Evolutionary conservation across 2,113 vertebrate genomes (phyloP).

Genomic region (Narcine bancroftii): DNA sequence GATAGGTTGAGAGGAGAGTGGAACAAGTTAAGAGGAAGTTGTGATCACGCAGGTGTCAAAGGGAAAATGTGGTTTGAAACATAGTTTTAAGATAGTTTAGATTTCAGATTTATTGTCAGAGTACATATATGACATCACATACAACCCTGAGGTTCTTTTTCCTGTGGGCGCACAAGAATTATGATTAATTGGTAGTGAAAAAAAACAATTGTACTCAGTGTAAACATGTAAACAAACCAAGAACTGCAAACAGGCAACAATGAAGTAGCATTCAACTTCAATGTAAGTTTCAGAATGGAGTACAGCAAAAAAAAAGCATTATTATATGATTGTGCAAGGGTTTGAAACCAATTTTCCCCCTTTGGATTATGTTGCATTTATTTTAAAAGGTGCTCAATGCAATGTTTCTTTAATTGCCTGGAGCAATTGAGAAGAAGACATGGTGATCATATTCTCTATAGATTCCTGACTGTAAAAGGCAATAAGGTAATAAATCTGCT

Average conservation of each 20-base stretch:
- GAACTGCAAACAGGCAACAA: too few species aligned
- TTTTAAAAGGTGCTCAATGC: background rate
- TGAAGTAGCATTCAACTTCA: too few species aligned
- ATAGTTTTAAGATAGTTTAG: background rate
- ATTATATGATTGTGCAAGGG: too few species aligned
- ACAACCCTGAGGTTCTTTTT: too few species aligned
- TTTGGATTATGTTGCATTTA: background rate
- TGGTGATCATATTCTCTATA: background rate
- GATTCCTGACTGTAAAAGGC: background rate
- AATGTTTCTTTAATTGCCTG: conserved; percentile 1
- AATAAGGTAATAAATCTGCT: background rate
- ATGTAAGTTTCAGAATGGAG: too few species aligned
- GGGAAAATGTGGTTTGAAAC: background rate
- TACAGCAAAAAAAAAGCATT: too few species aligned
- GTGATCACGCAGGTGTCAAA: background rate
- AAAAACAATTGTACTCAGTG: too few species aligned
- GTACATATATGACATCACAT: too few species aligned
- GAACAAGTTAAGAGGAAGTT: background rate
- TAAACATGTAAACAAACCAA: too few species aligned
- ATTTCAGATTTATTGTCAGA: too few species aligned
- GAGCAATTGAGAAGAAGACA: background rate
- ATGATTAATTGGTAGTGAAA: too few species aligned
- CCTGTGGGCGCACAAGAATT: too few species aligned
- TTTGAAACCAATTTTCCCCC: background rate
- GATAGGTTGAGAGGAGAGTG: background rate